A percentile compares a stretch with the other conserved stretches of the same genome.
Evolutionary conservation across 2,888 invertebrate genomes (phyloP).

Genomic region (Coleophora deauratella): DNA sequence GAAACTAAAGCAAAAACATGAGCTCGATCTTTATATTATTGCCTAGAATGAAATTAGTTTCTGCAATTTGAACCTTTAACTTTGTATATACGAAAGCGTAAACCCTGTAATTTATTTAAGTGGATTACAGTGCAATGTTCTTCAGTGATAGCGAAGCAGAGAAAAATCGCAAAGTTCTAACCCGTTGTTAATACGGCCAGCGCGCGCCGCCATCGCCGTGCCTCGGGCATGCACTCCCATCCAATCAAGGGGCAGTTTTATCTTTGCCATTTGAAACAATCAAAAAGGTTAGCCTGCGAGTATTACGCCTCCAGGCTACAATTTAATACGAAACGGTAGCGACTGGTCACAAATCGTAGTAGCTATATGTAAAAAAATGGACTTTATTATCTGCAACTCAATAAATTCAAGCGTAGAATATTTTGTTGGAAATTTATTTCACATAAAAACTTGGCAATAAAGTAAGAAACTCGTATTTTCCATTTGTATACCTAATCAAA

Average conservation of each 20-base stretch:
- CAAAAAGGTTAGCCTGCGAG: constrained; percentile 34
- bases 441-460: neutral
- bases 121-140: constrained; percentile 29
- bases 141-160: too few relatives aligned
- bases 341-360: constrained; percentile 20
- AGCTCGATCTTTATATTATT: constrained; percentile 12
- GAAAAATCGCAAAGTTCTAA: constrained; percentile 28
- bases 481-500: too few relatives aligned
- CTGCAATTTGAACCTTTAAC: constrained; percentile 5
- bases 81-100: neutral
- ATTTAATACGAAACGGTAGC: constrained; percentile 45
- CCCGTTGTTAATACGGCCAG: constrained; percentile 21
- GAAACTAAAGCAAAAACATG: too few relatives aligned
- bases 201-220: constrained; percentile 22
- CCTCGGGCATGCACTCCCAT: constrained; percentile 48
- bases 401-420: too few relatives aligned
- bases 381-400: too few relatives aligned
- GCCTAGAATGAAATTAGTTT: constrained; percentile 9
- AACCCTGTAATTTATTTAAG: constrained; percentile 5
- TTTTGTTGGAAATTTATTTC: constrained; percentile 19
- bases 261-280: constrained; percentile 57
- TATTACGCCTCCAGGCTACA: constrained; percentile 36
- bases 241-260: constrained; percentile 60
- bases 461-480: too few relatives aligned
- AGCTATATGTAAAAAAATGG: too few relatives aligned